Evolutionary conservation across 2,797 vertebrate species (phyloP).

Genomic region (Thalassophryne amazonica): DNA sequence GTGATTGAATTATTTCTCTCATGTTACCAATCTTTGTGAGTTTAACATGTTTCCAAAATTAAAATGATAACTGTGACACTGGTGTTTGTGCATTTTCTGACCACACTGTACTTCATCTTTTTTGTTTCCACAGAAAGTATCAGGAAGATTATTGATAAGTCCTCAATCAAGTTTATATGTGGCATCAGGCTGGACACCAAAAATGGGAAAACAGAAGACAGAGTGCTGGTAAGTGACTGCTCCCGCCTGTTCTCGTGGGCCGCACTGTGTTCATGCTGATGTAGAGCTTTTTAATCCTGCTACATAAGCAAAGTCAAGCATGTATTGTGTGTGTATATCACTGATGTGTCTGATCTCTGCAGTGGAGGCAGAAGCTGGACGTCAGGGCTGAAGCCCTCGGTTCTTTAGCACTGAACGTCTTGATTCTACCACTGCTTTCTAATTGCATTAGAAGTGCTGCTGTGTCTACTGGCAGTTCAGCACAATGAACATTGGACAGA

Average conservation of each 20-base stretch:
- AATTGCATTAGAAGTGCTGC: constrained; percentile 6
- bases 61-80: no score
- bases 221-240: constrained; percentile 82
- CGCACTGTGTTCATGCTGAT: constrained; percentile 12
- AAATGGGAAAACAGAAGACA: constrained; percentile 86
- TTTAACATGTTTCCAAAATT: no score
- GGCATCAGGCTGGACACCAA: constrained; percentile 86
- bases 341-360: constrained; percentile 27
- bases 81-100: no score
- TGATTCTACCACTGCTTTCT: constrained; percentile 6
- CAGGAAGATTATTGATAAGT: constrained; percentile 83
- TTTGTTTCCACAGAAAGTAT: constrained; percentile 87
- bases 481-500: constrained; percentile 48
- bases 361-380: background rate
- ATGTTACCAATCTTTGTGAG: no score
- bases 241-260: background rate
- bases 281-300: constrained; percentile 11
- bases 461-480: constrained; percentile 10
- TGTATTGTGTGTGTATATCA: constrained; percentile 35
- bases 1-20: no score
- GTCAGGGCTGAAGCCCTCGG: background rate
- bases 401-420: constrained; percentile 19
- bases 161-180: constrained; percentile 81
- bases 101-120: no score
- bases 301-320: constrained; percentile 13